These are phyloP conservation scores for Syngnathus rostellatus DNA, from an alignment of 2,797 vertebrate genomes.

Conservation along the genomic window DNA sequence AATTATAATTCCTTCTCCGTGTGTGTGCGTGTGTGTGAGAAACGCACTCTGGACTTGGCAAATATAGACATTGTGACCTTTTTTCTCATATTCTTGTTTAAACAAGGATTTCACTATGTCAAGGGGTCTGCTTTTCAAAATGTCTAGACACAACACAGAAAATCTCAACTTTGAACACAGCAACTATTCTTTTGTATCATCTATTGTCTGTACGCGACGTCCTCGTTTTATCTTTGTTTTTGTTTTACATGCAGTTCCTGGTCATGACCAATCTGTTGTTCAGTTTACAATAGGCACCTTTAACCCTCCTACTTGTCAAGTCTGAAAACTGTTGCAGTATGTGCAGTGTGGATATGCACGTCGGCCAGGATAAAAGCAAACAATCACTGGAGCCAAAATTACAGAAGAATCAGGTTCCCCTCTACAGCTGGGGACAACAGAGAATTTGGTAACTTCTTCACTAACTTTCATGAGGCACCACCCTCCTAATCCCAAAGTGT, in stretches of 20 bases:
- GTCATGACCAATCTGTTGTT: conserved; percentile 13
- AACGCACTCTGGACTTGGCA: neutral
- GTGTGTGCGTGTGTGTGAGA: neutral
- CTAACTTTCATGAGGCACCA: neutral
- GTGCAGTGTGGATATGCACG: conserved; percentile 29
- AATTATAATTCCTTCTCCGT: neutral
- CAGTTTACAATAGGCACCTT: conserved; percentile 6
- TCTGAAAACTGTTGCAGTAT: conserved; percentile 25
- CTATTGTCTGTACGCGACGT: conserved; percentile 32
- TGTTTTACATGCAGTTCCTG: conserved; percentile 3
- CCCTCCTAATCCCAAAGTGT: neutral
- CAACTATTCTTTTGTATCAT: conserved; percentile 8
- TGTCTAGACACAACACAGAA: conserved; percentile 28
- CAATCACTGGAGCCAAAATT: conserved; percentile 17
- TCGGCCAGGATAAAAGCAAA: conserved; percentile 41
- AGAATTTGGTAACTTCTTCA: neutral
- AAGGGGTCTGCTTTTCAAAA: too few relatives aligned
- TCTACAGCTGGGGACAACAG: conserved; percentile 16
- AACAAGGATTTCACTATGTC: neutral
- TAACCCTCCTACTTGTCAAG: conserved; percentile 14
- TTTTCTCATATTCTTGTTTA: neutral
- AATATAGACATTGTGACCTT: neutral
- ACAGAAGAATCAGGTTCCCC: neutral
- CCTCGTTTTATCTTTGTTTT: conserved; percentile 19
- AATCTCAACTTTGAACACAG: neutral